Evolutionary conservation across 2,797 vertebrate species (phyloP), one percentile per base, ranked within the genome.

Genomic region (Cryptoprocta ferox): DNA sequence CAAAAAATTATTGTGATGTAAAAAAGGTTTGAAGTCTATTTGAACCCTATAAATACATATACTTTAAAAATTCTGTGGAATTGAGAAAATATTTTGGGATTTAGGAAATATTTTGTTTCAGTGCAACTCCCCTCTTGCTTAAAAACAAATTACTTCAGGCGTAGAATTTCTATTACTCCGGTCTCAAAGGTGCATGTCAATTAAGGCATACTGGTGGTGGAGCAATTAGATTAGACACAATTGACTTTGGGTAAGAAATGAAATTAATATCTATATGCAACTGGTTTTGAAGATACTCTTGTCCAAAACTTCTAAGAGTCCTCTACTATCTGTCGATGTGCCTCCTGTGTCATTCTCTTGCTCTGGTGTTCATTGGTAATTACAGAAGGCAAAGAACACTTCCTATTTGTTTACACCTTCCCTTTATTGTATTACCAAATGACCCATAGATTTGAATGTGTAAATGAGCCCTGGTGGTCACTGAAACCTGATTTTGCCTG

Each of bases 31-130:
- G 35, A 61, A 71, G 26, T 83, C 19, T 94, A n/a, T 35, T 79
- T 84, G 6, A 93, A n/a, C 28, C 30, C 18, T 73, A 37, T 35
- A 71, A 24, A 45, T 83, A 5, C n/a, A 48, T 3, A 18, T 56
- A 76, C 39, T 73, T 75, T 35, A 70, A 89, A 75, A 71, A 78
- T 63, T 70, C 13, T 59, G 42, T 80, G 71, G 19, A 16, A 93
- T 83, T 15, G 68, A 56, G 19, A 63, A 83, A 79, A 53, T 30
- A 42, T 16, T 30, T 73, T 73, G 13, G 15, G 26, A 73, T 73
- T 94, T 93, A 66, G 18, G 28, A 92, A 45, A 59, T 70, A 10
- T 42, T 42, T 92, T 88, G 12, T 93, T 96, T 94, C 21, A 92
- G 2, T 68, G 12, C 32, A 94, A 35, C 1, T 75, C 0, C 2